Conservation (phyloP, 2,888 invertebrate species). For the Mesoligia furuncula region DNA sequence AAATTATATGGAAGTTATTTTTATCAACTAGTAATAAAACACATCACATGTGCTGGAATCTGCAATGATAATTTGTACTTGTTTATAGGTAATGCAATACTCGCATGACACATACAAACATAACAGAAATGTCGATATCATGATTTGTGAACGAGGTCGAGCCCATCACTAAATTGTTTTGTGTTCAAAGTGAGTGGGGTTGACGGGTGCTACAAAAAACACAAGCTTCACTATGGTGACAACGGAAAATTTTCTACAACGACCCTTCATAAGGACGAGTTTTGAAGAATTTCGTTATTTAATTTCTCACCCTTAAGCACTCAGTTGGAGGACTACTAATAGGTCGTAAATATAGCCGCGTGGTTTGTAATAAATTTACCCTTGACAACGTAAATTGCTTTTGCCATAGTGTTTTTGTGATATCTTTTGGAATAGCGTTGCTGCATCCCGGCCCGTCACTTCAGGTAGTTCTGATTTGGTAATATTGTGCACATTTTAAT, state of each 20-base stretch:
- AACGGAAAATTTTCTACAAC: constrained; percentile 82
- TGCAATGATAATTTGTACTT: constrained; percentile 43
- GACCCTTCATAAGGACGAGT: constrained; percentile 78
- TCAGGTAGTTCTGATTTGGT: constrained; percentile 60
- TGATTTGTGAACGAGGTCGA: constrained; percentile 24
- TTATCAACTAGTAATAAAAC: constrained; percentile 41
- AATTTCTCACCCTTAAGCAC: constrained; percentile 81
- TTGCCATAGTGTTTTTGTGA: constrained; percentile 70
- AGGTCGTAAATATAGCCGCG: constrained; percentile 80
- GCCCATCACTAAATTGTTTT: constrained; percentile 75
- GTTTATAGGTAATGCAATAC: constrained; percentile 51
- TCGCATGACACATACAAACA: constrained; percentile 24
- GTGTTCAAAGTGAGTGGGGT: constrained; percentile 84
- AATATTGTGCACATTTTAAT: constrained; percentile 32
- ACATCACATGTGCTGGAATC: constrained; percentile 32
- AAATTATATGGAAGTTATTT: constrained; percentile 15
- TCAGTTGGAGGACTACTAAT: constrained; percentile 75
- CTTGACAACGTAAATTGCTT: constrained; percentile 77
- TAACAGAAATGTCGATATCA: constrained; percentile 52
- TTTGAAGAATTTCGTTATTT: constrained; percentile 83
- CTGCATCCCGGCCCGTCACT: constrained; percentile 57
- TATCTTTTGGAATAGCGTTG: constrained; percentile 56
- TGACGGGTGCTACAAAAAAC: constrained; percentile 86
- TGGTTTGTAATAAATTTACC: constrained; percentile 79
- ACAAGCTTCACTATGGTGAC: constrained; percentile 80